phyloP scores from a whole-genome alignment of 2,888 invertebrate species.

The Drosophila borborema region DNA sequence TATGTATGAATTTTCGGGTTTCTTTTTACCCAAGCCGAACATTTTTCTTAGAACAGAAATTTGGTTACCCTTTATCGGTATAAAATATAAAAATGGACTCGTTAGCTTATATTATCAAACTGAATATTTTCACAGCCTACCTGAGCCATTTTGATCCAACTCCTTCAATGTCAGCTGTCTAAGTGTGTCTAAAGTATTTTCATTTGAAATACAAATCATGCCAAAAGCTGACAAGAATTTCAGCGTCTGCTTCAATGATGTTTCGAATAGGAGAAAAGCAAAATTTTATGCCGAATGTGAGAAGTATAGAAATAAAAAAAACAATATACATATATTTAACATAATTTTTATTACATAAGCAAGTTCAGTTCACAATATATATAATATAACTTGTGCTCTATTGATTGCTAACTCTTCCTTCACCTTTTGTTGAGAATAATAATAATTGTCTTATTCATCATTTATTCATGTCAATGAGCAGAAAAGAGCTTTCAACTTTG shows the following conservation, averaged over 20 bases:
- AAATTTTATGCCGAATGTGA: too few relatives aligned
- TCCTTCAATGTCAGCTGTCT: not conserved
- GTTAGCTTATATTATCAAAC: not conserved
- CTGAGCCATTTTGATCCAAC: slow-evolving; percentile 29
- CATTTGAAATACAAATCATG: not conserved
- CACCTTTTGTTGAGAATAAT: too few relatives aligned
- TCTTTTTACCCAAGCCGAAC: slow-evolving; percentile 65
- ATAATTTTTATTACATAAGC: too few relatives aligned
- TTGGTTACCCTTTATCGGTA: slow-evolving; percentile 70
- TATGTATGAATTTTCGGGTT: slow-evolving; percentile 51
- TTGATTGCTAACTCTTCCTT: too few relatives aligned
- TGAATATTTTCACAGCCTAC: slow-evolving; percentile 54
- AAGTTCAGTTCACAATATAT: too few relatives aligned
- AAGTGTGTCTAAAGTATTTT: not conserved
- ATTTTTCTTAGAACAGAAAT: slow-evolving; percentile 77
- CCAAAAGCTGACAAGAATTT: slow-evolving; percentile 11
- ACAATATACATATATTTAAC: too few relatives aligned
- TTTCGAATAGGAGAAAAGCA: too few relatives aligned
- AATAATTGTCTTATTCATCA: not conserved
- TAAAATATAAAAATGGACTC: slow-evolving; percentile 38
- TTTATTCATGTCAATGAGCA: too few relatives aligned
- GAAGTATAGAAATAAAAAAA: too few relatives aligned
- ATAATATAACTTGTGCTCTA: too few relatives aligned
- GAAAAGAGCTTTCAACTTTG: not conserved
- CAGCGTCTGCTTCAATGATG: slow-evolving; percentile 9